Conservation (phyloP, 2,888 invertebrate species). For the Brachynemurus nebulosus region DNA sequence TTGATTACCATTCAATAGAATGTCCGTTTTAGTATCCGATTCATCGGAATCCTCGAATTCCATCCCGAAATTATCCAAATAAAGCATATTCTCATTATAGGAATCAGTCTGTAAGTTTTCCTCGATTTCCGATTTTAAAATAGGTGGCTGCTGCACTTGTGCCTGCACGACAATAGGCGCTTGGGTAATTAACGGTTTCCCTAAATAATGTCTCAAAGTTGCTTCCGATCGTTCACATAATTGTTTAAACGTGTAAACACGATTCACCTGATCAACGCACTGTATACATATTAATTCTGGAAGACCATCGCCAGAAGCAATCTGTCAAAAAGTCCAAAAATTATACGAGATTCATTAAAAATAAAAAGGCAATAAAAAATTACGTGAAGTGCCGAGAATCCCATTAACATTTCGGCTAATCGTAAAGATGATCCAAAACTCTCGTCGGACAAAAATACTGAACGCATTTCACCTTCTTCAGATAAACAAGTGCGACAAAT, state of each 20-base stretch:
- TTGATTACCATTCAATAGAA: constrained; percentile 11
- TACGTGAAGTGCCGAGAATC: constrained; percentile 32
- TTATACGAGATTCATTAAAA: not conserved
- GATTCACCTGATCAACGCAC: constrained; percentile 33
- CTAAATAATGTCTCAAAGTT: constrained; percentile 30
- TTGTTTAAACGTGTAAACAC: constrained; percentile 34
- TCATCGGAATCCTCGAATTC: constrained; percentile 27
- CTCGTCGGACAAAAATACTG: constrained; percentile 31
- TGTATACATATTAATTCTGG: constrained; percentile 33
- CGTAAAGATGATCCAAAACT: constrained; percentile 28
- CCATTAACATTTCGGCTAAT: constrained; percentile 34
- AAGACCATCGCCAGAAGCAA: constrained; percentile 33
- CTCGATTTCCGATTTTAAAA: constrained; percentile 3
- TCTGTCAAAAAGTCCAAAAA: constrained; percentile 24
- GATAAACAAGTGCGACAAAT: constrained; percentile 35
- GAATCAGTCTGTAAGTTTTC: constrained; percentile 21
- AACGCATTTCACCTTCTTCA: constrained; percentile 33
- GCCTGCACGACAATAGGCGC: not conserved
- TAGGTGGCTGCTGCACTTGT: not conserved
- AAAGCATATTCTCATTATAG: constrained; percentile 19
- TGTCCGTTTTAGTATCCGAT: constrained; percentile 25
- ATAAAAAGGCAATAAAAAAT: constrained; percentile 3
- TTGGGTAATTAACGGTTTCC: constrained; percentile 24
- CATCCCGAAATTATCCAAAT: constrained; percentile 27
- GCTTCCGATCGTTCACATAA: constrained; percentile 34